phyloP scores from a whole-genome alignment of 30 jellyfish, hydroid and myxozoan genomes.

The Turritopsis dohrnii region DNA sequence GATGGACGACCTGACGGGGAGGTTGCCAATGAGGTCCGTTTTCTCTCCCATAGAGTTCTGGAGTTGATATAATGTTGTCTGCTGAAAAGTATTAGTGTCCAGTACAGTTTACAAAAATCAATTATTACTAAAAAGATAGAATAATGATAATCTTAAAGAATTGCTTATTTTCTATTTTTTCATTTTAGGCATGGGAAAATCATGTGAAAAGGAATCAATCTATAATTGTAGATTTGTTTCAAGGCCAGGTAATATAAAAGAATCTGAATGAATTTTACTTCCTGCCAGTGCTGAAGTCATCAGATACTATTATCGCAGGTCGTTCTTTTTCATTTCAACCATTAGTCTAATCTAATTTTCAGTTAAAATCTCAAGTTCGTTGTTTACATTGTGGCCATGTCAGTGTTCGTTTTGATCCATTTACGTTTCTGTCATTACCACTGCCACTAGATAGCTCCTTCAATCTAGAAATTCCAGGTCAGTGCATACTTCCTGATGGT shows the following conservation, averaged over 20 bases:
- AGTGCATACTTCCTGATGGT: too few species aligned
- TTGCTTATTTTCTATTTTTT: neutral
- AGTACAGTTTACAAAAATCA: too few species aligned
- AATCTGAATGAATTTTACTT: too few species aligned
- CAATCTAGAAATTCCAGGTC: conserved; percentile 89
- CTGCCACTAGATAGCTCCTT: conserved; percentile 91
- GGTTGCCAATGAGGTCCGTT: conserved; percentile 77
- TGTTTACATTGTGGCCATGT: conserved; percentile 84
- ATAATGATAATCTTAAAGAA: too few species aligned
- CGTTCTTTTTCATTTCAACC: too few species aligned
- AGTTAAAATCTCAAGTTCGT: conserved; percentile 97
- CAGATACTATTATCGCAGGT: too few species aligned
- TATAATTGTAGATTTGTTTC: conserved; percentile 89
- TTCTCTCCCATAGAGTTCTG: neutral
- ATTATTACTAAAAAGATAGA: too few species aligned
- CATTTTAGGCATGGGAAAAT: conserved; percentile 82
- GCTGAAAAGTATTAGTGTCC: too few species aligned
- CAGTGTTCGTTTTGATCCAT: conserved; percentile 97
- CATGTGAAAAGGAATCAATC: conserved; percentile 94
- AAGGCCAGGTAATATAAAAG: conserved; percentile 69
- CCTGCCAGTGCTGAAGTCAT: too few species aligned
- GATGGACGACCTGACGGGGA: conserved; percentile 94
- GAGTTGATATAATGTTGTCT: too few species aligned
- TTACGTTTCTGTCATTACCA: conserved; percentile 87
- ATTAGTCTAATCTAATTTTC: neutral